Evolutionary conservation across 2,888 invertebrate species (phyloP), one percentile per base, ranked within the genome.

Genomic region (Silvanus unidentatus): DNA sequence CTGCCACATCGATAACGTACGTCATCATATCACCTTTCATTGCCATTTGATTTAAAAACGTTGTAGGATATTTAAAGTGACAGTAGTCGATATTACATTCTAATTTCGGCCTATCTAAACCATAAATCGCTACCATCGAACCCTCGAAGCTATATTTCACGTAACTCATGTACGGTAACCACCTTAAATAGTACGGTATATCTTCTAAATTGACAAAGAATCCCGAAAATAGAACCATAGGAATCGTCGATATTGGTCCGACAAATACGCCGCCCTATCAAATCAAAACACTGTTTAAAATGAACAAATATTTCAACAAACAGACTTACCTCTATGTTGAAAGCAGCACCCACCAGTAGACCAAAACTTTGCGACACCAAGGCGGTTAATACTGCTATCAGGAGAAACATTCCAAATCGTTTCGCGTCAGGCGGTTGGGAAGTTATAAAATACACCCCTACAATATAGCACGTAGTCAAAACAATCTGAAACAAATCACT

Each of bases 401-500:
- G 78, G 5, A 87, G 77, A 60, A 88, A 86, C 85, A 90, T 87
- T 30, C 84, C 74, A 64, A 90, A 88, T 42, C 96, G 80, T 47
- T 84, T 79, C 42, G 83, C 77, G 64, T 95, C 92, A 74, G 88
- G 80, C n/a, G 95, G 96, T 70, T 97, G 96, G 6, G 90, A 87
- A 16, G 96, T 95, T 82, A 96, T 86, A 74, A 92, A 93, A 74
- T 96, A 97, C 9, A 95, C 92, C 56, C 95, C 93, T 44, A 89
- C 85, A 37, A 66, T 58, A 70, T 91, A 93, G 22, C 91, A 82
- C 44, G 88, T 81, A 41, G 91, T 90, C 70, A 91, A 87, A 48
- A 91, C 77, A 49, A 92, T 82, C 91, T 92, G 77, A 2, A 77
- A 76, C 47, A 48, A 49, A 54, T 43, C 22, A 9, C 3, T 5